These are phyloP conservation scores for Heterohyrax brucei DNA, from an alignment of 2,797 vertebrate species.

Conservation along the genomic window DNA sequence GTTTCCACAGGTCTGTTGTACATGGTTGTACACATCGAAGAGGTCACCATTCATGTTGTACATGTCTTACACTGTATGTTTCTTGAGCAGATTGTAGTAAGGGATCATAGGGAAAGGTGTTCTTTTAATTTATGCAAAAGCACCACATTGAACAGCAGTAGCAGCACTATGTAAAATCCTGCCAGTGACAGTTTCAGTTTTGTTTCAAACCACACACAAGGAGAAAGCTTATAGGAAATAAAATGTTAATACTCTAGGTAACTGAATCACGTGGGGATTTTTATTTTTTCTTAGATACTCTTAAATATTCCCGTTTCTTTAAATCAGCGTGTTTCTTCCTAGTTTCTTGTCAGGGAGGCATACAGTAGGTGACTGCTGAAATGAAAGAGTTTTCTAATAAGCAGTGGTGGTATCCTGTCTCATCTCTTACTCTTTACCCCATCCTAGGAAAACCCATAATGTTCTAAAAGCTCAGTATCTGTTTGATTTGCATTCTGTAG, in stretches of 20 bases:
- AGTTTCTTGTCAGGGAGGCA: background rate
- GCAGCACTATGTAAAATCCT: background rate
- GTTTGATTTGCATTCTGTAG: background rate
- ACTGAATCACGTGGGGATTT: background rate
- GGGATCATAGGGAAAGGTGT: background rate
- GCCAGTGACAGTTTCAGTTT: background rate
- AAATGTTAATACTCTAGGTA: background rate
- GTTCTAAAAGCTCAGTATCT: background rate
- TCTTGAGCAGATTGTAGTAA: slow-evolving; percentile 32
- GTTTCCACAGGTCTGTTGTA: background rate
- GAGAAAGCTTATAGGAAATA: background rate
- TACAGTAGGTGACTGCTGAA: background rate
- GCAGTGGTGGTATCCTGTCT: background rate
- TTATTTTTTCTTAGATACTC: background rate
- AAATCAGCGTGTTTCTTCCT: background rate
- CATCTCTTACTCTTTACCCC: background rate
- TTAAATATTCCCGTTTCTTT: background rate
- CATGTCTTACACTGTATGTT: background rate
- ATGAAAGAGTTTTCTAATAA: background rate
- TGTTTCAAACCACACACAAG: background rate
- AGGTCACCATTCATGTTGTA: background rate
- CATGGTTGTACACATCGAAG: background rate
- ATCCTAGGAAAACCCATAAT: background rate
- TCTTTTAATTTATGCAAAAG: background rate
- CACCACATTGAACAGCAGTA: background rate